A percentile compares a stretch with the other conserved stretches of the same genome.
Evolutionary conservation across 2,113 vertebrate genomes (phyloP).

Genomic region (Sclerurus mexicanus): DNA sequence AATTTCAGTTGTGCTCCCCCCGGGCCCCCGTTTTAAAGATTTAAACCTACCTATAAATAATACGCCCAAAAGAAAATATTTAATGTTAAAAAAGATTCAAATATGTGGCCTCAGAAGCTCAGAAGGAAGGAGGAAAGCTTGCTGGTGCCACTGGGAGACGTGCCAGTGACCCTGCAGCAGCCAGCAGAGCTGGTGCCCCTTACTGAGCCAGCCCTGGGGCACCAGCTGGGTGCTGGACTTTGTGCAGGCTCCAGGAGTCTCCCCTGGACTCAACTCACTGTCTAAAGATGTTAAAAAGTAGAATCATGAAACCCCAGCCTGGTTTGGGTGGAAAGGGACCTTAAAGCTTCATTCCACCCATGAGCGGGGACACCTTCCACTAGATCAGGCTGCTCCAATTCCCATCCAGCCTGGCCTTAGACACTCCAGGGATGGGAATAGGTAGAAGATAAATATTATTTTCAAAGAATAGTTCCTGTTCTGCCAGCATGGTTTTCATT

Average conservation of each 20-base stretch:
- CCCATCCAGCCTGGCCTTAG: background rate
- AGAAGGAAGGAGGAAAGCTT: background rate
- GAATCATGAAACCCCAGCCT: background rate
- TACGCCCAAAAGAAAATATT: background rate
- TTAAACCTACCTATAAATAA: background rate
- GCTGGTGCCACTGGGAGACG: background rate
- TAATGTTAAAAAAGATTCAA: background rate
- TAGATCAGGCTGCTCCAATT: background rate
- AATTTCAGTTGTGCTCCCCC: background rate
- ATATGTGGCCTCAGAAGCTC: background rate
- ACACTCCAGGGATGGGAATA: background rate
- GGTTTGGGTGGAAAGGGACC: background rate
- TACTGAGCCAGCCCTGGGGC: rapidly evolving
- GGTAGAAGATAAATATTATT: background rate
- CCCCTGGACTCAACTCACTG: background rate
- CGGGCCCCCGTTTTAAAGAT: background rate
- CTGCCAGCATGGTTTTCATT: background rate
- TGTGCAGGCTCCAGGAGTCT: background rate
- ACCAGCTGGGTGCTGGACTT: background rate
- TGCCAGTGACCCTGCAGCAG: background rate
- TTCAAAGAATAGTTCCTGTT: background rate
- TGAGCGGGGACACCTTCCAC: no score
- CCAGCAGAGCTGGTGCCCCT: background rate
- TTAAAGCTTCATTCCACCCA: background rate
- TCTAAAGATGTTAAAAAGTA: background rate